Base-by-base conservation (phyloP, 2,113 vertebrate species). In the Chauna torquata region DNA sequence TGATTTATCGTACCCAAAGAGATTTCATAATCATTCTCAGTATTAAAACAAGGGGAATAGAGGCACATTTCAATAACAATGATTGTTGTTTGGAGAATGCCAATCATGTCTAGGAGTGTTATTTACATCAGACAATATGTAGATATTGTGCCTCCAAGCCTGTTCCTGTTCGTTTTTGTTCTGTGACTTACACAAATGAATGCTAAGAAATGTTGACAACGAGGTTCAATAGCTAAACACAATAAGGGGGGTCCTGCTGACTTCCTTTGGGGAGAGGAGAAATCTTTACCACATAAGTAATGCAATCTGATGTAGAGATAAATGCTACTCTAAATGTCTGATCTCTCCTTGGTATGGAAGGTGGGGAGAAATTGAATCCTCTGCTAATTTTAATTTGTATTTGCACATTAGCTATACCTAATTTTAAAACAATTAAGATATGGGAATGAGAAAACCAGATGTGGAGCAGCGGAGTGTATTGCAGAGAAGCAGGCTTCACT, bases 61-160 rank as follows among this genome's bases (percentile, higher is more conserved):
- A 98, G 98, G 98, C 97, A 97, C 97, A 98, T 99, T 98, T 99
- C 98, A 99, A 98, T 98, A 98, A 98, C 98, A 98, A 97, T 98
- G 98, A 98, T 98, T 98, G 97, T 98, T 98, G 97, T 98, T 98
- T 98, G 97, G 98, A 98, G 97, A 98, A 98, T 98, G 97, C 97
- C 97, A 98, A 59, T 97, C 96, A 97, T 97, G 96, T 97, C 96
- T 94, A 93, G 95, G 93, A 97, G 92, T 85, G 91, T 97, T 97
- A 95, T 98, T 95, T 95, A 97, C 96, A 92, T 97, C 97, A 96
- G 98, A 98, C 97, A 98, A 94, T 97, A 98, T 98, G 97, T 98
- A 99, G 98, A 98, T 98, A 98, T 98, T 97, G 96, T 97, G 96
- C 97, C 97, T 98, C 95, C 97, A 97, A 98, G 97, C 96, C 96